Conservation (phyloP, 1,140 invertebrate genomes). For the Lanistes nyassanus region DNA sequence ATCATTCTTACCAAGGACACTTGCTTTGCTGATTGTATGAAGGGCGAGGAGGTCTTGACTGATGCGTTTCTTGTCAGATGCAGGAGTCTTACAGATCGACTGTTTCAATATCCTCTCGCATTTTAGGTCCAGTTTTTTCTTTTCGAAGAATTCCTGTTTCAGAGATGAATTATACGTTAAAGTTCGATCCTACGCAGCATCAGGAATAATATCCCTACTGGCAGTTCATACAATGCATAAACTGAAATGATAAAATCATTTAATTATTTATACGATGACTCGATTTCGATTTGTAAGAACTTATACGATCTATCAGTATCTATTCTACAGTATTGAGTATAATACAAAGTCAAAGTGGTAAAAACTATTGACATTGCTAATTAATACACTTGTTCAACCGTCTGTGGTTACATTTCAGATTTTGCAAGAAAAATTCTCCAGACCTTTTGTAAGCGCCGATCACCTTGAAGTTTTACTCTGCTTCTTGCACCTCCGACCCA, state of each 20-base stretch:
- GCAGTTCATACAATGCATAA: background rate
- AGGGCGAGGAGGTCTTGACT: conserved; percentile 49
- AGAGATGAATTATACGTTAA: background rate
- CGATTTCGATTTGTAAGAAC: background rate
- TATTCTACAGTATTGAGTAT: background rate
- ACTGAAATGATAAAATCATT: background rate
- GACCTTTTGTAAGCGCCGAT: conserved; percentile 20
- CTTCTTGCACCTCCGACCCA: conserved; percentile 55
- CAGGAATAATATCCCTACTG: background rate
- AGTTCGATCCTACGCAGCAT: background rate
- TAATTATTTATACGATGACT: background rate
- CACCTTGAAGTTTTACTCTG: conserved; percentile 42
- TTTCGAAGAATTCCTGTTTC: conserved; percentile 53
- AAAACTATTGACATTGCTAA: background rate
- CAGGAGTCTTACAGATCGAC: conserved; percentile 9
- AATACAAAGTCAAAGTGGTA: no score
- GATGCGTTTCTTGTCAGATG: conserved; percentile 28
- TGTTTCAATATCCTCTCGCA: conserved; percentile 19
- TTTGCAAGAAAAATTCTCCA: background rate
- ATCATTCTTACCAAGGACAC: conserved; percentile 1
- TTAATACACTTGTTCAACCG: background rate
- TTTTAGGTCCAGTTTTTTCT: conserved; percentile 34
- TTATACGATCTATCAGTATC: background rate
- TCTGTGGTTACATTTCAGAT: background rate
- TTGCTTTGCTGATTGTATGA: conserved; percentile 39